Base-by-base conservation (phyloP, 2,113 vertebrate genomes). In the Neodontobutis hainanensis region DNA sequence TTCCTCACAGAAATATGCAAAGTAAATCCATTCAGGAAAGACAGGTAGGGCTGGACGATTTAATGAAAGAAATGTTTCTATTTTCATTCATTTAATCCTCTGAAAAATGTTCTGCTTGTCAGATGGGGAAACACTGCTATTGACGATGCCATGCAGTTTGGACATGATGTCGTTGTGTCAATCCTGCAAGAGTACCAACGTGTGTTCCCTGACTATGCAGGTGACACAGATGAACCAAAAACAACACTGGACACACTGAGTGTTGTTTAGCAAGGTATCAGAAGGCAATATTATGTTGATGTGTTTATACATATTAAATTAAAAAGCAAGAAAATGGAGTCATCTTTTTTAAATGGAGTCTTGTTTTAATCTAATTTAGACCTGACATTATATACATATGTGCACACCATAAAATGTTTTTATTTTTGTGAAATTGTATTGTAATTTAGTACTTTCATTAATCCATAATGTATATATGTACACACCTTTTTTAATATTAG, bases 71-170 rank as follows among this genome's bases (percentile, higher is more conserved):
- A 14, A 5, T 6, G 45, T 14, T 12, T 32, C 43, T 32, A 42
- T 50, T 12, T 7, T 19, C 56, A 16, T 59, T 3, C 2, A 58
- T 53, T 15, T 5, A 49, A 68, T n/a, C 8, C 67, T 15, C 32
- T 46, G 44, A 71, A 38, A 4, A 66, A 11, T 36, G 70, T 12
- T 81, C 19, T 65, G 38, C 14, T 66, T 11, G 6, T 81, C 79
- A 96, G 95, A 83, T 96, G 95, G 95, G 94, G 94, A 9, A 96
- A 95, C 85, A 94, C 91, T 16, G 91, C 95, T 6, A 68, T 96
- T 27, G 93, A 95, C 70, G 95, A 96, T 11, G 94, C 94, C 55
- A 76, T 92, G 58, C 92, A 94, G 78, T 95, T 96, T 85, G 89
- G 92, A 56, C 91, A 94, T 60, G 69, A 89, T 19, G 90, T 84